These are phyloP conservation scores for Phyllostomus discolor DNA, from an alignment of 2,113 vertebrate species.

Conservation along the genomic window DNA sequence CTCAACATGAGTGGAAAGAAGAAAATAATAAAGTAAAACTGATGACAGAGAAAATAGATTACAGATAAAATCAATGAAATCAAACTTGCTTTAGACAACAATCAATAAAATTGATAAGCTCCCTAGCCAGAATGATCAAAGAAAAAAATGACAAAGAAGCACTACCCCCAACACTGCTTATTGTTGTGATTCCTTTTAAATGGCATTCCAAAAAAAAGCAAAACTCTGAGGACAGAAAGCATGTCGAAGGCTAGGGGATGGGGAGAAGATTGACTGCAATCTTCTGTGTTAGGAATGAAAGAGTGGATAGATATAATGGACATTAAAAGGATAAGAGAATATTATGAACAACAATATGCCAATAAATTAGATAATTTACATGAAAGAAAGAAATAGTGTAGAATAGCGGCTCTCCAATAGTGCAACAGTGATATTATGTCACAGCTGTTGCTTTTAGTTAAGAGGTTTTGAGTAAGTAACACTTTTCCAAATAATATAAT, in stretches of 20 bases:
- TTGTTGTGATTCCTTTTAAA: not conserved
- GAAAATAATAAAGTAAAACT: not conserved
- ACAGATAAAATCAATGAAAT: not conserved
- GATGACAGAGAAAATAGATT: not conserved
- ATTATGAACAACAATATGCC: not conserved
- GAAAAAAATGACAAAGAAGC: not conserved
- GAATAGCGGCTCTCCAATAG: not conserved
- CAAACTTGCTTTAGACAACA: not conserved
- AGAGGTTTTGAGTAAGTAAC: constrained; percentile 1
- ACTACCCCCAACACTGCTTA: not conserved
- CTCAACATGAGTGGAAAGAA: not conserved
- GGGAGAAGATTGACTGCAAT: not conserved
- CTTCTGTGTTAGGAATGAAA: not conserved
- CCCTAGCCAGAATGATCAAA: not conserved
- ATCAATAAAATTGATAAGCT: not conserved
- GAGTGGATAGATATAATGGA: not conserved
- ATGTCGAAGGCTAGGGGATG: not conserved
- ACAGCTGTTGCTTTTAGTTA: not conserved
- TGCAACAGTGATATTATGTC: not conserved
- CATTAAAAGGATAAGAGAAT: not conserved
- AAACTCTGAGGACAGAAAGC: not conserved
- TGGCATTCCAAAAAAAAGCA: not conserved
- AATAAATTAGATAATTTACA: not conserved
- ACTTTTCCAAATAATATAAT: not conserved
- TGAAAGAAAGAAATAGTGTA: not conserved